Base-by-base conservation (phyloP, 2,888 invertebrate genomes). In the Beris morrisii region DNA sequence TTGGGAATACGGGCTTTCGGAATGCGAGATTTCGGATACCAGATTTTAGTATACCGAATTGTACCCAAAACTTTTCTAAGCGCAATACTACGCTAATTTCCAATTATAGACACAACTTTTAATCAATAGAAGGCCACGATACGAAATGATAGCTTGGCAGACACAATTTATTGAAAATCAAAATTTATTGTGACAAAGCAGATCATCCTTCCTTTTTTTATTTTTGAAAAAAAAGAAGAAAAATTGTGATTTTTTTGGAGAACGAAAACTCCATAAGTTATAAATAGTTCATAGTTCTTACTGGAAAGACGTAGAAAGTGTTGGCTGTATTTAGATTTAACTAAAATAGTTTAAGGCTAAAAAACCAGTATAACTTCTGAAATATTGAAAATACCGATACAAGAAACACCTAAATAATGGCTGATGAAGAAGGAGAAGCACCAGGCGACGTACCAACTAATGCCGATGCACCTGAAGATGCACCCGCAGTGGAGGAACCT, bases 151-250 rank as follows among this genome's bases (percentile, higher is more conserved):
- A 38, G 38, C 5, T 38, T 38, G 5, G 38, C 38, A 38, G 9
- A 38, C 9, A 38, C 38, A 7, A 7, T 38, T 30, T 22, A 30
- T 15, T 13, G 5, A 7, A 22, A 28, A 22, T 30, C 45, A 9
- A 58, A 58, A 45, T 58, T 58, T 46, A 45, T 58, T 58, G 58
- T 58, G 45, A 45, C 4, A 58, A 45, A 22, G 58, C 45, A 44
- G 45, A n/a, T 22, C 44, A n/a, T 45, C 58, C 45, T 56, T 15
- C 56, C 44, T 22, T 58, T 28, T 46, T 58, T 44, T 58, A 45
- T 28, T 58, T 46, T 58, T 30, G 45, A 28, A 45, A 46, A 57
- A 58, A 58, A 58, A 15, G 45, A 7, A 45, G 7, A 56, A 56
- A 56, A 13, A 3, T 43, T 22, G 22, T 22, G 3, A 2, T 1